These are phyloP conservation scores for Gastracanthus pulcherrimus DNA, from an alignment of 2,888 invertebrate species.

Conservation along the genomic window DNA sequence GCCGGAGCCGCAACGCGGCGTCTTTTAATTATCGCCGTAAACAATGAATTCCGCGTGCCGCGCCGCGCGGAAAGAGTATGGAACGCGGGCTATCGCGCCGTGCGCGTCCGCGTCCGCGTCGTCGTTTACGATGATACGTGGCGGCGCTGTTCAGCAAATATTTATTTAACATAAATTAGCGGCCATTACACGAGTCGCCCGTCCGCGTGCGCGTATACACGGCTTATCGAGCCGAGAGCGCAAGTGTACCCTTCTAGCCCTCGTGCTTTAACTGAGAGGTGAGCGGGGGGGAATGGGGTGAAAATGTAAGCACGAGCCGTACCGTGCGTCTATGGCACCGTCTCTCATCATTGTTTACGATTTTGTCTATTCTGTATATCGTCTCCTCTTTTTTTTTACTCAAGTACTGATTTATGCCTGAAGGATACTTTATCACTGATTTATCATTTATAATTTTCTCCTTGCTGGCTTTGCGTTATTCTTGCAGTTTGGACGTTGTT, in stretches of 20 bases:
- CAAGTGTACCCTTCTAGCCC: too few relatives aligned
- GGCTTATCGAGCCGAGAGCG: constrained; percentile 54
- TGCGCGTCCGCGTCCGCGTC: too few relatives aligned
- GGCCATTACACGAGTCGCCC: constrained; percentile 55
- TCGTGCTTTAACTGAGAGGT: too few relatives aligned
- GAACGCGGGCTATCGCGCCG: background rate
- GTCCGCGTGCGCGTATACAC: too few relatives aligned
- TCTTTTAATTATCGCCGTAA: constrained; percentile 38
- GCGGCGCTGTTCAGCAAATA: constrained; percentile 57
- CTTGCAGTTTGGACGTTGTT: too few relatives aligned
- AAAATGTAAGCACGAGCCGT: background rate
- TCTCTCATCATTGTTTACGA: constrained; percentile 10
- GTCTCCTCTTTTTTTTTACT: background rate
- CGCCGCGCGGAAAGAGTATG: background rate
- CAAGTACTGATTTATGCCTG: background rate
- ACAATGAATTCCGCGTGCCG: constrained; percentile 29
- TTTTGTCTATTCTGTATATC: background rate
- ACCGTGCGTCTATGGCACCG: background rate
- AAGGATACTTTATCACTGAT: background rate
- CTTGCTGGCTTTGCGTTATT: background rate
- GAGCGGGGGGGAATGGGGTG: background rate
- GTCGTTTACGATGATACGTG: constrained; percentile 60
- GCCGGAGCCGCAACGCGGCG: background rate
- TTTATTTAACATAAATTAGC: constrained; percentile 66
- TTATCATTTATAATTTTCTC: background rate